Evolutionary conservation across 2,888 invertebrate genomes (phyloP).

Genomic region (Torymus texanus): DNA sequence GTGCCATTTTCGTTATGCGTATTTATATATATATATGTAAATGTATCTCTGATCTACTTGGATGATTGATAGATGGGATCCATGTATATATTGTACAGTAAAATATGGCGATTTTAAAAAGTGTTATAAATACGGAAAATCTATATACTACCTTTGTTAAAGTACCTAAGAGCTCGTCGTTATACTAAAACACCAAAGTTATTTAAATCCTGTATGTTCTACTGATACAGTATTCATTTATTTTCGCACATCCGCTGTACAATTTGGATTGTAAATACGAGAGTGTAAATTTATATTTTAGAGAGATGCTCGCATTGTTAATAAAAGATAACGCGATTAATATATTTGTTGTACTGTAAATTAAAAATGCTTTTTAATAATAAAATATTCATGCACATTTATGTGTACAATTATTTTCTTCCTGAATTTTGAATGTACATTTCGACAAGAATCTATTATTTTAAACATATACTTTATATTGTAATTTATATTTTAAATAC

Average conservation of each 20-base stretch:
- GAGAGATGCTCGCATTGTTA: slow-evolving; percentile 21
- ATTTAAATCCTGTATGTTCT: slow-evolving; percentile 35
- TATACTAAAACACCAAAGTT: slow-evolving; percentile 48
- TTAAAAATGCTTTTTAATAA: slow-evolving; percentile 53
- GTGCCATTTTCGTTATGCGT: slow-evolving; percentile 49
- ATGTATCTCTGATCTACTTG: neutral
- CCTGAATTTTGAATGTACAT: no score
- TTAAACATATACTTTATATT: no score
- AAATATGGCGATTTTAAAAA: slow-evolving; percentile 10
- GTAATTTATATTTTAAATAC: no score
- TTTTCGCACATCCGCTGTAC: slow-evolving; percentile 41
- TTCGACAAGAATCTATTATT: no score
- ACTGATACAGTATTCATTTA: slow-evolving; percentile 26
- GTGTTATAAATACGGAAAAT: slow-evolving; percentile 29
- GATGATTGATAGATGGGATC: slow-evolving; percentile 19
- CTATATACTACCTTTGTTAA: slow-evolving; percentile 19
- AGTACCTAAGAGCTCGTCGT: slow-evolving; percentile 10
- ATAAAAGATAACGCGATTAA: slow-evolving; percentile 32
- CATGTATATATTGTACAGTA: slow-evolving; percentile 52
- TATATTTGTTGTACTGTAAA: slow-evolving; percentile 56
- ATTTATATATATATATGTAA: slow-evolving; percentile 13
- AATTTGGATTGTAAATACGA: slow-evolving; percentile 51
- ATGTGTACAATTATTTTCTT: neutral
- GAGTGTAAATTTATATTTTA: slow-evolving; percentile 51
- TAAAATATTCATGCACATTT: slow-evolving; percentile 41